Base-by-base conservation (phyloP, 2,113 vertebrate species). In the Phylloscopus whistleri region DNA sequence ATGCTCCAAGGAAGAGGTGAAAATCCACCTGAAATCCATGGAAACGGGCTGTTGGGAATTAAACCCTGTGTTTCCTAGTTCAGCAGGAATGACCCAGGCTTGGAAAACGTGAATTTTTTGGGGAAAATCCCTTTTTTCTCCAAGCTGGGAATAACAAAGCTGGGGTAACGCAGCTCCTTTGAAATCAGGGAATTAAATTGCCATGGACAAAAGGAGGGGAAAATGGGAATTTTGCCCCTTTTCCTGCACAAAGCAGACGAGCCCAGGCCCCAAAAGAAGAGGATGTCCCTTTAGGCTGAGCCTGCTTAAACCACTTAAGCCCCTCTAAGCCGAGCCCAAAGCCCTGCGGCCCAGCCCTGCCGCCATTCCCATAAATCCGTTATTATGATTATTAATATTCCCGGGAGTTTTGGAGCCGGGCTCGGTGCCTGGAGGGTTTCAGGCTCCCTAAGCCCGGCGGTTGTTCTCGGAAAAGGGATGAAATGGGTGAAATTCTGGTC, bases 121-220 rank as follows among this genome's bases (percentile, higher is more conserved):
- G 9, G 52, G 56, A 15, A n/a, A 68, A 85, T 49, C 60, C 33
- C 67, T 30, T 48, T 7, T 27, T 84, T 20, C 31, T 46, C 52
- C 33, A n/a, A 37, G 14, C 6, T 5, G 22, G 39, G 27, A 56
- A 55, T 53, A 13, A 49, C 46, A 21, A 53, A 89, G 10, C 3
- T 1, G 2, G 67, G 67, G 53, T 3, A 39, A 62, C 0, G 19
- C 1, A 2, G 37, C 60, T 13, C 59, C 12, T 9, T 5, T 20
- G 64, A 83, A 62, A 37, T 2, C 59, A 43, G 28, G n/a, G 23
- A 41, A 56, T 66, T 23, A 27, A 55, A 76, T 4, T 31, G 4
- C 24, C 1, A 0, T 0, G 43, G 0, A 2, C 0, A 1, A 60
- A 18, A 0, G 0, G 17, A 53, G 28, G 30, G 11, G 2, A 64